phyloP scores from a whole-genome alignment of 2,113 vertebrate genomes.

The Nesoenas mayeri region DNA sequence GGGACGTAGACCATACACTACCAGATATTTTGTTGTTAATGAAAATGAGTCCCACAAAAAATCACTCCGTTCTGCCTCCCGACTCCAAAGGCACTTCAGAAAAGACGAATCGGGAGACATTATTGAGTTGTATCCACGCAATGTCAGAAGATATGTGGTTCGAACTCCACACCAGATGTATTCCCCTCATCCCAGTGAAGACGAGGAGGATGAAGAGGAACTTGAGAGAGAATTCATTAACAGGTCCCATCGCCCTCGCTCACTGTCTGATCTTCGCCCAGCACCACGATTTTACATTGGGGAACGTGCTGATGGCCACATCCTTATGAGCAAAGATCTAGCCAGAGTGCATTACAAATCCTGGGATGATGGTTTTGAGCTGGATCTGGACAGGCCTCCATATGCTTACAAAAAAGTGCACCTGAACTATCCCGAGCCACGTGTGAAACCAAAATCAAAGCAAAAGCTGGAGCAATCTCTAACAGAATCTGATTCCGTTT shows the following conservation, averaged over 20 bases:
- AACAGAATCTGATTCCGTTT: constrained; percentile 89
- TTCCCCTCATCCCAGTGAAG: constrained; percentile 81
- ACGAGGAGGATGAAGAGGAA: constrained; percentile 78
- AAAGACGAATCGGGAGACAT: constrained; percentile 76
- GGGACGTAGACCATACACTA: constrained; percentile 70
- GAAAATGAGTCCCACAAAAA: constrained; percentile 81
- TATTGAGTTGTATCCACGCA: constrained; percentile 81
- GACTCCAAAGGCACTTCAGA: constrained; percentile 80
- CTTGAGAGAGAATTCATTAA: constrained; percentile 47
- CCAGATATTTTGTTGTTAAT: constrained; percentile 84
- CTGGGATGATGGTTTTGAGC: constrained; percentile 67
- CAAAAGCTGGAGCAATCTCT: constrained; percentile 75
- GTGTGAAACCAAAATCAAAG: constrained; percentile 76
- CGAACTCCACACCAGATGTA: constrained; percentile 54
- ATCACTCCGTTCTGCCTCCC: constrained; percentile 69
- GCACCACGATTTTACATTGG: constrained; percentile 81
- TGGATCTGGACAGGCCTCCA: constrained; percentile 47
- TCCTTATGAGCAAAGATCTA: constrained; percentile 55
- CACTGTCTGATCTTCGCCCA: constrained; percentile 81
- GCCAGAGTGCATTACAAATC: constrained; percentile 55
- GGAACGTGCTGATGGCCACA: constrained; percentile 66
- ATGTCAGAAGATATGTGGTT: constrained; percentile 71
- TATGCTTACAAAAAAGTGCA: constrained; percentile 65
- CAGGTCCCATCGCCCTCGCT: constrained; percentile 72
- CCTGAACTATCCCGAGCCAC: constrained; percentile 65